phyloP scores from a whole-genome alignment of 1,140 invertebrate species.

The Drosophila trapezifrons region DNA sequence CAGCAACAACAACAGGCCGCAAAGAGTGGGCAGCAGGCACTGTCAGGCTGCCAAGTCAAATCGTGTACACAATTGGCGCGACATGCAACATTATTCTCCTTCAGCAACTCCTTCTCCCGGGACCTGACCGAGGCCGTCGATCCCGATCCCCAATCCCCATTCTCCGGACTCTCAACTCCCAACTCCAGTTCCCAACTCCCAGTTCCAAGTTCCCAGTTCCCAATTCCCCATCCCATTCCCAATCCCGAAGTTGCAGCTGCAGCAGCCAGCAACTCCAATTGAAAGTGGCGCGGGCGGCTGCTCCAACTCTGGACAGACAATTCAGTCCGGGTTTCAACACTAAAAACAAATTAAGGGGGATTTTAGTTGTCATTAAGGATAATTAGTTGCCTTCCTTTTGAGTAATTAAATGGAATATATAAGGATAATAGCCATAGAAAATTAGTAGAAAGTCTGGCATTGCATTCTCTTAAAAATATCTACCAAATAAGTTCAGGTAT shows the following conservation, averaged over 20 bases:
- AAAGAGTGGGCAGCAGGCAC: conserved; percentile 75
- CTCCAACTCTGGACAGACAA: conserved; percentile 45
- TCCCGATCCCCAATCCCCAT: conserved; percentile 39
- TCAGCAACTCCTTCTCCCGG: conserved; percentile 35
- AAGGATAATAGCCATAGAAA: background rate
- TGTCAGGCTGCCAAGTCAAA: conserved; percentile 82
- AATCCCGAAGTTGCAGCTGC: conserved; percentile 54
- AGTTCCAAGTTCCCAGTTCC: conserved; percentile 11
- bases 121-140: conserved; percentile 56
- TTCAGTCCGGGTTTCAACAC: conserved; percentile 31
- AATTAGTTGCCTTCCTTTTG: background rate
- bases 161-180: conserved; percentile 19
- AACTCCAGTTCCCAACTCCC: conserved; percentile 13
- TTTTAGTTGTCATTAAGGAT: background rate
- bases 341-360: conserved; percentile 13
- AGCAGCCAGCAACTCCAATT: conserved; percentile 53
- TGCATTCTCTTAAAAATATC: background rate
- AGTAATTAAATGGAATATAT: background rate
- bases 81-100: conserved; percentile 81
- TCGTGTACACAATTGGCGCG: conserved; percentile 83
- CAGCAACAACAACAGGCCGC: conserved; percentile 37
- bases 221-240: conserved; percentile 30
- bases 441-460: background rate
- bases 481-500: background rate
- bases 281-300: conserved; percentile 64